Evolutionary conservation across 53 echinoderm and acorn worm species (phyloP).

Genomic region (Echinarachnius parma): DNA sequence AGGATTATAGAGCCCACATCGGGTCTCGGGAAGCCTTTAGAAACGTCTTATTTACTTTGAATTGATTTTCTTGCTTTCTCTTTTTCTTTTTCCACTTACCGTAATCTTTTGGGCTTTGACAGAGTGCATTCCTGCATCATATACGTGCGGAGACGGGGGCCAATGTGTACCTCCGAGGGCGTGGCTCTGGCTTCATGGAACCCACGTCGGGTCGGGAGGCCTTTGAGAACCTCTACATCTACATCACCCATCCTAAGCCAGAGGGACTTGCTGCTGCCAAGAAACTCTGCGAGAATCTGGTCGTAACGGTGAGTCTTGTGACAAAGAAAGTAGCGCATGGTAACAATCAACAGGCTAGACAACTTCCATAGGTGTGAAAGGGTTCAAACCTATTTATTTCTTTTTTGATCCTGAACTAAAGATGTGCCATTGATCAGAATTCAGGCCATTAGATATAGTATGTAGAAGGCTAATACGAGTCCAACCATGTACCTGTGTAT

Average conservation of each 20-base stretch:
- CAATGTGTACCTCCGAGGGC: conserved; percentile 75
- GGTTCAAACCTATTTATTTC: too few species aligned
- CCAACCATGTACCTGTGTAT: too few species aligned
- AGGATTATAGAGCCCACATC: conserved; percentile 87
- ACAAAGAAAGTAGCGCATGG: too few species aligned
- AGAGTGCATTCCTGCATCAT: conserved; percentile 82
- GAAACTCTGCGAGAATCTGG: conserved; percentile 94
- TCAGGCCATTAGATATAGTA: too few species aligned
- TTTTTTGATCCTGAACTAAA: too few species aligned
- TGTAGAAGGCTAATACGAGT: too few species aligned
- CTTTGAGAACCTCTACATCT: conserved; percentile 88
- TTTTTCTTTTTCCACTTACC: too few species aligned
- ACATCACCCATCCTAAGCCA: conserved; percentile 80
- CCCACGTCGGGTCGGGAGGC: conserved; percentile 91
- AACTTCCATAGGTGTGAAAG: too few species aligned
- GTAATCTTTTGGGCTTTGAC: conserved; percentile 11
- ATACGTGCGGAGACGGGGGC: conserved; percentile 85
- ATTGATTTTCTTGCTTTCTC: too few species aligned
- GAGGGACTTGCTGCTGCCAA: conserved; percentile 91
- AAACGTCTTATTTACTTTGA: too few species aligned
- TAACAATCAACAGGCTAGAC: too few species aligned
- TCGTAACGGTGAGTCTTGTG: conserved; percentile 86
- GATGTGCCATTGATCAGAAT: too few species aligned
- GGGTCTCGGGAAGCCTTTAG: conserved; percentile 92
- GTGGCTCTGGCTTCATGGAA: conserved; percentile 82